These are phyloP conservation scores for Cirrhinus mrigala DNA, from an alignment of 2,797 vertebrate species.

Conservation along the genomic window DNA sequence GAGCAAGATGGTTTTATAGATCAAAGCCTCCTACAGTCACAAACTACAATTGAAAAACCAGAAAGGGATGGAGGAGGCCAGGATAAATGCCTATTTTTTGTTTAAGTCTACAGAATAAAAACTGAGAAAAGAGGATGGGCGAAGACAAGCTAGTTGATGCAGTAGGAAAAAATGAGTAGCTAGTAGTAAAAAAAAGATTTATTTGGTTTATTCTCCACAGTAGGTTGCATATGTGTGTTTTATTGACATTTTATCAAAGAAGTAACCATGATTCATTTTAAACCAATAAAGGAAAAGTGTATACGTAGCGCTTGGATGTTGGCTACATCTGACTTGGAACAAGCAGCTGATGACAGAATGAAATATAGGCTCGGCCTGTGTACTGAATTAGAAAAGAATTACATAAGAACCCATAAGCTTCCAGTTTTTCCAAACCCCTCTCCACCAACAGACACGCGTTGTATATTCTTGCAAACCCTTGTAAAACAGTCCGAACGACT, in stretches of 20 bases:
- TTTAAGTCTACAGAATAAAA: not conserved
- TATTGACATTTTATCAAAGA: constrained; percentile 14
- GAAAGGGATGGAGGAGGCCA: constrained; percentile 11
- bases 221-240: constrained; percentile 5
- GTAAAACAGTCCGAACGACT: not conserved
- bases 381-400: constrained; percentile 31
- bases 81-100: constrained; percentile 1
- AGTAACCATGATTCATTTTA: constrained; percentile 35
- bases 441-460: not conserved
- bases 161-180: not conserved
- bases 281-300: constrained; percentile 22
- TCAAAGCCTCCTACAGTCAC: constrained; percentile 44
- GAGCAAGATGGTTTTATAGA: constrained; percentile 51
- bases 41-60: constrained; percentile 54
- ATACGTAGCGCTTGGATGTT: not conserved
- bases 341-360: constrained; percentile 21
- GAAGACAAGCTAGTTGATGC: constrained; percentile 14
- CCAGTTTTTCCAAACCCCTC: constrained; percentile 28
- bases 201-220: not conserved
- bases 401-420: constrained; percentile 33
- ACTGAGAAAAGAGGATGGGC: constrained; percentile 32
- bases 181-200: not conserved
- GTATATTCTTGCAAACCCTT: constrained; percentile 9
- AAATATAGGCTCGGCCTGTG: constrained; percentile 41
- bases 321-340: constrained; percentile 16